These are phyloP conservation scores for Geophilus truncorum DNA, from an alignment of 2,888 invertebrate genomes.

Conservation along the genomic window DNA sequence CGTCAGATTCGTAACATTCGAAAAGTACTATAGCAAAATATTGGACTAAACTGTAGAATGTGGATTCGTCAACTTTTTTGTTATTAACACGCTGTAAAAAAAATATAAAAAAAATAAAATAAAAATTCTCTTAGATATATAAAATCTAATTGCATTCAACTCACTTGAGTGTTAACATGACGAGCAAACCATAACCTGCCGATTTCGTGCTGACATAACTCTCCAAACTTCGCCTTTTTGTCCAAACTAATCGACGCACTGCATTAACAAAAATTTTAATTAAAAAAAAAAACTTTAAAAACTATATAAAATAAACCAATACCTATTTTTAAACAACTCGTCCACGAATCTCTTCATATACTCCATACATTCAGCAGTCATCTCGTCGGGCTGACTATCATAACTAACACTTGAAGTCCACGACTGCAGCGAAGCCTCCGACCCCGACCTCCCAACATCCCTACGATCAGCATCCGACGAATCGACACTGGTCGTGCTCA, in stretches of 20 bases:
- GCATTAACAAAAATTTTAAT: slow-evolving; percentile 34
- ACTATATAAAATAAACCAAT: slow-evolving; percentile 38
- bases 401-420: slow-evolving; percentile 61
- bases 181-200: slow-evolving; percentile 66
- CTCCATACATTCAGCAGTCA: slow-evolving; percentile 54
- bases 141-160: not conserved
- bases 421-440: slow-evolving; percentile 60
- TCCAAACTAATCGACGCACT: slow-evolving; percentile 57
- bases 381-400: slow-evolving; percentile 58
- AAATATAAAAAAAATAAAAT: not conserved
- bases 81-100: slow-evolving; percentile 57
- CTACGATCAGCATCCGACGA: slow-evolving; percentile 46
- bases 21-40: slow-evolving; percentile 66
- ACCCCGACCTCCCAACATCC: slow-evolving; percentile 48
- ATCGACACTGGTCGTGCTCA: slow-evolving; percentile 56
- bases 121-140: too few relatives aligned
- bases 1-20: slow-evolving; percentile 66
- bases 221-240: slow-evolving; percentile 64
- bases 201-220: slow-evolving; percentile 58
- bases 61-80: slow-evolving; percentile 59
- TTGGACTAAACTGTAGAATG: slow-evolving; percentile 65
- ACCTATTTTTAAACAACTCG: slow-evolving; percentile 56
- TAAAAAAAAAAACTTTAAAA: not conserved
- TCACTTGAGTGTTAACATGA: slow-evolving; percentile 56
- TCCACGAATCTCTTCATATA: slow-evolving; percentile 65